Evolutionary conservation across 2,113 vertebrate genomes (phyloP).

Genomic region (Elgaria multicarinata): DNA sequence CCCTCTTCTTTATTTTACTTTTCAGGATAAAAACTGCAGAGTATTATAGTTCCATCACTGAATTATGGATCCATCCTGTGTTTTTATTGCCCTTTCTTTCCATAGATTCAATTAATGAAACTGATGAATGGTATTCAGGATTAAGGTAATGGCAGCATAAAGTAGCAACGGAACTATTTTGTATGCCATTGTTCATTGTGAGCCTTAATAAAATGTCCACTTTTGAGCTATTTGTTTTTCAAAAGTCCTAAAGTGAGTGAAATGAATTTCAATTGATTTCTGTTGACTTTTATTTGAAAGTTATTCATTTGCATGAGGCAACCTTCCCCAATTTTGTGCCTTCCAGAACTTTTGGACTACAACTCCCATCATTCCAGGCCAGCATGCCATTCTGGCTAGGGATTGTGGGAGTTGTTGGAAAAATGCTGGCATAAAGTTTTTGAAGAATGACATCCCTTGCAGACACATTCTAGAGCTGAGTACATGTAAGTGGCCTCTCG

Average conservation of each 20-base stretch:
- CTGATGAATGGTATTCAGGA: constrained; percentile 42
- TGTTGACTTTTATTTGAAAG: neutral
- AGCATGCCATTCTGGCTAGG: too few relatives aligned
- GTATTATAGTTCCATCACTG: constrained; percentile 17
- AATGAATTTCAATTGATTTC: constrained; percentile 1
- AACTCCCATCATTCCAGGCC: too few relatives aligned
- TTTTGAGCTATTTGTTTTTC: constrained; percentile 35
- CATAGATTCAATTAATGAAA: constrained; percentile 39
- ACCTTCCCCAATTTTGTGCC: neutral
- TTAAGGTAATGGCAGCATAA: constrained; percentile 47
- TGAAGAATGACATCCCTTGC: too few relatives aligned
- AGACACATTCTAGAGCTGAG: too few relatives aligned
- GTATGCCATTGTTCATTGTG: constrained; percentile 26
- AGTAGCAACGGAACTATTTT: constrained; percentile 33
- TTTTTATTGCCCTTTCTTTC: constrained; percentile 41
- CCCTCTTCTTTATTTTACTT: constrained; percentile 1
- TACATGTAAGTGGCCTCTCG: too few relatives aligned
- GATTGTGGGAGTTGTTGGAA: too few relatives aligned
- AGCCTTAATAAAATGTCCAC: constrained; percentile 16
- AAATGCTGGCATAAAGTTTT: too few relatives aligned
- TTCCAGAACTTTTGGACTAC: neutral
- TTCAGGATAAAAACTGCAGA: constrained; percentile 11
- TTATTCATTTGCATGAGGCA: neutral
- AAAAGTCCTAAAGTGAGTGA: neutral
- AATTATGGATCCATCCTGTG: constrained; percentile 9